These are phyloP conservation scores for Emydocephalus ijimae DNA, from an alignment of 2,113 vertebrate species.

Conservation along the genomic window DNA sequence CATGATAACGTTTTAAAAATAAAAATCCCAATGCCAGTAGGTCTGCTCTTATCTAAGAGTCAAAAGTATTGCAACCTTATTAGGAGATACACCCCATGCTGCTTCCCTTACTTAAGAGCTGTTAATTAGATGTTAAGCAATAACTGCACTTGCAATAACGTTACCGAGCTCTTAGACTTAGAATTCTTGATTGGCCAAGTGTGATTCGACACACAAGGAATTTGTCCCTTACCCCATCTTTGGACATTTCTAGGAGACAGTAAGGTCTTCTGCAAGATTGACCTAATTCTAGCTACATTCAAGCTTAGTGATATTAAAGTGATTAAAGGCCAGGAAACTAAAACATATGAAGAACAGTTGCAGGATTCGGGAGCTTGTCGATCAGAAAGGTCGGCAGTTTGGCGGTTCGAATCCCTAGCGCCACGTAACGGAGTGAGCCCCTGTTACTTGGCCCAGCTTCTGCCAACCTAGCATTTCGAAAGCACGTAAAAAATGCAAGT, in stretches of 20 bases:
- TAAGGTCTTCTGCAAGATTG: neutral
- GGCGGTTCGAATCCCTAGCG: too few species aligned
- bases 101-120: neutral
- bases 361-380: neutral
- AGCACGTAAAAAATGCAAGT: too few species aligned
- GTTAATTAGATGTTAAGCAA: neutral
- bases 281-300: neutral
- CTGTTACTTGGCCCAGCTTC: too few species aligned
- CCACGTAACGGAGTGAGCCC: too few species aligned
- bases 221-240: too few species aligned
- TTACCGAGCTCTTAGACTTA: too few species aligned
- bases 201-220: too few species aligned
- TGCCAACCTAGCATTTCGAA: too few species aligned
- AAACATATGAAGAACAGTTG: neutral
- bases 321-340: neutral
- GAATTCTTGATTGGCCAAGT: too few species aligned
- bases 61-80: neutral
- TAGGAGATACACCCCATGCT: neutral
- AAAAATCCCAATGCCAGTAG: neutral
- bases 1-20: neutral
- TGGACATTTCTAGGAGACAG: neutral
- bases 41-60: neutral
- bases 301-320: neutral
- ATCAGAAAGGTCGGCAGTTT: too few species aligned
- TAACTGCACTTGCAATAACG: neutral